These are phyloP conservation scores for Xyrauchen texanus DNA, from an alignment of 2,113 vertebrate genomes.

Conservation along the genomic window DNA sequence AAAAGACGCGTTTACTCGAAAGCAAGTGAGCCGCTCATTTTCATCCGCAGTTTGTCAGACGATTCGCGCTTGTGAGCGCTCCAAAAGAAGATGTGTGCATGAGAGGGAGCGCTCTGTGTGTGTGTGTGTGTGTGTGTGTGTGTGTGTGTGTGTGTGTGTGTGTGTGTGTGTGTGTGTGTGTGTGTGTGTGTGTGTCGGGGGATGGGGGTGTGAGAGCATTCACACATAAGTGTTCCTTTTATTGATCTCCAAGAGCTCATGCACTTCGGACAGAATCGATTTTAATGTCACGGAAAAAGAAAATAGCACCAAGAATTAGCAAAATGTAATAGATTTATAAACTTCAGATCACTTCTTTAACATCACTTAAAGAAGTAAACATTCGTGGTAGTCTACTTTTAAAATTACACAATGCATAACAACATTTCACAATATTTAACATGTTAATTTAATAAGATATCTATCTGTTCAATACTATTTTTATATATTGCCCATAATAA, in stretches of 20 bases:
- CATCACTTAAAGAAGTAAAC: not conserved
- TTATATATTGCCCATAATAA: not conserved
- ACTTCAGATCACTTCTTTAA: not conserved
- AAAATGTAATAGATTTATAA: not conserved
- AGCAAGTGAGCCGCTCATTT: slow-evolving; percentile 78
- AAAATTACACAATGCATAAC: not conserved
- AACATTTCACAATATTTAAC: not conserved
- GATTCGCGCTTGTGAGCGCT: slow-evolving; percentile 64
- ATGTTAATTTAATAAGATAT: not conserved
- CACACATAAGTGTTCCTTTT: slow-evolving; percentile 34
- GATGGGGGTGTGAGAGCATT: slow-evolving; percentile 24
- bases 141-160: slow-evolving; percentile 5
- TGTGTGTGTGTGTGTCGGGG: slow-evolving; percentile 4
- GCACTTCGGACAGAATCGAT: not conserved
- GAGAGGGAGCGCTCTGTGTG: slow-evolving; percentile 43
- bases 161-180: slow-evolving; percentile 36
- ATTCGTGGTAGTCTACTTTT: not conserved
- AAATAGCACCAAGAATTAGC: not conserved
- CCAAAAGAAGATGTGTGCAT: slow-evolving; percentile 69
- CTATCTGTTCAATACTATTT: not conserved
- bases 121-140: slow-evolving; percentile 35
- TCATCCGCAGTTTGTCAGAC: slow-evolving; percentile 76
- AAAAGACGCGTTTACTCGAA: slow-evolving; percentile 68
- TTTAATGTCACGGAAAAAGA: slow-evolving; percentile 1
- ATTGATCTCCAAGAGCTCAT: slow-evolving; percentile 13